Evolutionary conservation across 1,140 invertebrate species (phyloP), one percentile per base, ranked within the genome.

Genomic region (Lutraria rhynchaena): DNA sequence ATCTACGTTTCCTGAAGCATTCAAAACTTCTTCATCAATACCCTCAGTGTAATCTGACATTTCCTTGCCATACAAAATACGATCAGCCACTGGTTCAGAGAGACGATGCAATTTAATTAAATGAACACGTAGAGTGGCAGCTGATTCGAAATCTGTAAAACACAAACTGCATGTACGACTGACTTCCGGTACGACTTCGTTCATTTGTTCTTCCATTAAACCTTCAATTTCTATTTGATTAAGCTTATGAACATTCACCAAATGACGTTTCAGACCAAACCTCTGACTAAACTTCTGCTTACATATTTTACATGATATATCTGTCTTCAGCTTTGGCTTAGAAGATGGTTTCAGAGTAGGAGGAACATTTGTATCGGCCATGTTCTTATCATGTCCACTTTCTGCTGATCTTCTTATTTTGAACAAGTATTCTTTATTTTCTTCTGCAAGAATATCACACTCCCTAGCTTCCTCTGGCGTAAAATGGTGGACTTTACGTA

Each of bases 11-110:
- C 37, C 31, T 15, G 22, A 37, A n/a, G 41, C 17, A 49, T 67
- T 49, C 0, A 67, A 1, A 61, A 55, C 44, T 27, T 55, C 61
- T 29, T 31, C 33, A 17, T 70, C 76, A 31, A 69, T 58, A 37
- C 53, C 76, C 58, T 55, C 76, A 22, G 76, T 80, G 44, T 80
- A 80, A 67, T 80, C 76, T 15, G 44, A 60, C 76, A 57, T 80
- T 53, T 65, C 65, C 22, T 69, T 35, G 27, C 63, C 63, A 29
- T 33, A 2, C 9, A 80, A 31, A 35, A 80, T 44, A 22, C 76
- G 53, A 19, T 60, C 65, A 29, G 76, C 76, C 0, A 80, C 76
- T n/a, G 44, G 27, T 13, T 80, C 63, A 0, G 76, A 58, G 2
- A 80, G 49, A 3, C 76, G 27, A 70, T 80, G 76, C 22, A 69